Base-by-base conservation (phyloP, 2,113 vertebrate species). In the Tympanuchus pallidicinctus region DNA sequence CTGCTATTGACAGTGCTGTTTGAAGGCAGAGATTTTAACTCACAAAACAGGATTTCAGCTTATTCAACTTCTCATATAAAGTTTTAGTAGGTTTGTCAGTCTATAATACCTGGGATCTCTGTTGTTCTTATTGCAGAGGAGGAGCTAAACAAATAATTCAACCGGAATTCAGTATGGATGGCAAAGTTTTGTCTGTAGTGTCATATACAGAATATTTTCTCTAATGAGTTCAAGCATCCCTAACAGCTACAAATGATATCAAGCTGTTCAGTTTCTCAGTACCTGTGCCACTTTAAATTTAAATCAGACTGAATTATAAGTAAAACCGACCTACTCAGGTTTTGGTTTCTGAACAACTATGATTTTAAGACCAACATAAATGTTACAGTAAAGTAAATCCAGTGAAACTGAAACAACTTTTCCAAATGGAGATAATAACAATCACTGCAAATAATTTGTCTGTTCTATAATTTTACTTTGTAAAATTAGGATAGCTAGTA, bases 371-470 rank as follows among this genome's bases (percentile, higher is more conserved):
- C 3, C 77, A 38, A 60, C 18, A 92, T 57, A 92, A 88, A 88
- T 54, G 57, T 82, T 91, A 92, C 54, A 67, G 60, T 66, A 72
- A 84, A 82, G 13, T 71, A 84, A 85, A 96, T 40, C 30, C 82
- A 92, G 71, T 15, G 85, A 94, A 86, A 89, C 82, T 59, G 30
- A 87, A 94, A 91, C 54, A 0, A 91, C 67, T 94, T 92, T 95
- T 95, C 92, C 59, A 70, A 92, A 89, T 47, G 90, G 83, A 90
- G 47, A 86, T 32, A 94, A 73, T 45, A 93, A 54, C 52, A 88
- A 50, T 65, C 59, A 88, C 59, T 89, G 54, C 72, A 77, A 27
- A 80, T 42, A 91, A 75, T 66, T 80, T 50, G 25, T 85, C 67
- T 40, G 45, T 87, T 92, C 78, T 85, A 85, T 52, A 89, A 76